Conservation (phyloP, 1,140 invertebrate genomes). For the Drosophila yakuba region DNA sequence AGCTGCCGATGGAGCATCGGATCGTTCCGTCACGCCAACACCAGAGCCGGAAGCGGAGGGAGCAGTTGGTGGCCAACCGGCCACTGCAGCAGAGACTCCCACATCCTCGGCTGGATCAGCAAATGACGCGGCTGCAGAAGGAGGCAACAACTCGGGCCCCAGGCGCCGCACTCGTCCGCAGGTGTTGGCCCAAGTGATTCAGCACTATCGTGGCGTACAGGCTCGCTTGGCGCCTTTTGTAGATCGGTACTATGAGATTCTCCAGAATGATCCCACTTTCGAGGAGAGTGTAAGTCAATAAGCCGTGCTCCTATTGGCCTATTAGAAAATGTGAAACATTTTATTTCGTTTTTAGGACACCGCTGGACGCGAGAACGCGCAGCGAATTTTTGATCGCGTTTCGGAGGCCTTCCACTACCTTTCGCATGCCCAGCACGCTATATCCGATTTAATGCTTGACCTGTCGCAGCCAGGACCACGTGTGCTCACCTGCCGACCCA, state of each 20-base stretch:
- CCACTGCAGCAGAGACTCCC: slow-evolving; percentile 1
- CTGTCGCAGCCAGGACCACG: slow-evolving; percentile 89
- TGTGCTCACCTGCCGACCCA: slow-evolving; percentile 89
- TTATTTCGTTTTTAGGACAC: slow-evolving; percentile 76
- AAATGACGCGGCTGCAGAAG: slow-evolving; percentile 10
- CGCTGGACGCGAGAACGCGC: slow-evolving; percentile 85
- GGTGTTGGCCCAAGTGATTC: slow-evolving; percentile 87
- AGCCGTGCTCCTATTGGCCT: not conserved
- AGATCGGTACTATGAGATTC: slow-evolving; percentile 87
- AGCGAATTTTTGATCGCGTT: slow-evolving; percentile 89
- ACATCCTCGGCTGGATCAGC: not conserved
- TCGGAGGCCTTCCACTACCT: slow-evolving; percentile 93
- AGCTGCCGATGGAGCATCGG: slow-evolving; percentile 39
- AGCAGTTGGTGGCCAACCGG: slow-evolving; percentile 30
- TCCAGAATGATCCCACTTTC: slow-evolving; percentile 87
- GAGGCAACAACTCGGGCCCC: slow-evolving; percentile 16
- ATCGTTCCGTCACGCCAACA: slow-evolving; percentile 36
- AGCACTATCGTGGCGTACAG: slow-evolving; percentile 87
- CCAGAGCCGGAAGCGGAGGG: slow-evolving; percentile 28
- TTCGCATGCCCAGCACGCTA: slow-evolving; percentile 93
- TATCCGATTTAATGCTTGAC: slow-evolving; percentile 94
- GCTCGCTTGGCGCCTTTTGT: slow-evolving; percentile 88
- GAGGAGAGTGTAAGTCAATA: slow-evolving; percentile 85
- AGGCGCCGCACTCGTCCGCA: slow-evolving; percentile 85
- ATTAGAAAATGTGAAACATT: not conserved